These are phyloP conservation scores for Orius insidiosus DNA, from an alignment of 1,140 invertebrate species.

Conservation along the genomic window DNA sequence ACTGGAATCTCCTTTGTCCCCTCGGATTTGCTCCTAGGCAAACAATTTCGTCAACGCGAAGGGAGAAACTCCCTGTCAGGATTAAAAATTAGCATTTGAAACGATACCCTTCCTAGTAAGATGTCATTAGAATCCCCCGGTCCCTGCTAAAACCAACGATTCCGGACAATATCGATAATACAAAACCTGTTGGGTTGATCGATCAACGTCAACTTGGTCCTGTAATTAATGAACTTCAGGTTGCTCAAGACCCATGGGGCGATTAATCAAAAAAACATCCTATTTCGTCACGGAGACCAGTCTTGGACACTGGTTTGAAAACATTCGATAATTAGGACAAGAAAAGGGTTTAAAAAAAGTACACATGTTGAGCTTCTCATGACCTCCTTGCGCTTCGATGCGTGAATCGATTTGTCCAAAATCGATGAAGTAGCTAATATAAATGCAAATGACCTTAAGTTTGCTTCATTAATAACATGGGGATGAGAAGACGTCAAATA, in stretches of 20 bases:
- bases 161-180: slow-evolving; percentile 10
- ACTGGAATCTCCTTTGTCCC: neutral
- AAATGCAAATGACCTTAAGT: too few species aligned
- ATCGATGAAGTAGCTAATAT: too few species aligned
- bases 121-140: slow-evolving; percentile 5
- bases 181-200: slow-evolving; percentile 11
- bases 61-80: neutral
- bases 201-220: slow-evolving; percentile 6
- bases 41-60: neutral
- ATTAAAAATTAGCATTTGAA: slow-evolving; percentile 7
- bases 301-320: too few species aligned
- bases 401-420: too few species aligned
- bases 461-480: too few species aligned
- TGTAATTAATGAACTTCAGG: slow-evolving; percentile 9
- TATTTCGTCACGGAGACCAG: slow-evolving; percentile 5
- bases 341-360: too few species aligned
- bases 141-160: slow-evolving; percentile 6
- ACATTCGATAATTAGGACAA: too few species aligned
- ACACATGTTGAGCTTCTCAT: too few species aligned
- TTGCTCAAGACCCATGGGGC: neutral
- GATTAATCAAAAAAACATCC: slow-evolving; percentile 6
- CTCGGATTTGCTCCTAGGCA: neutral
- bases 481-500: too few species aligned
- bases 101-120: neutral
- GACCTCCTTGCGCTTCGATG: too few species aligned